A percentile compares a stretch with the other conserved stretches of the same genome.
These are phyloP conservation scores for Mimumesa dahlbomi DNA, from an alignment of 2,888 invertebrate genomes.

Conservation along the genomic window DNA sequence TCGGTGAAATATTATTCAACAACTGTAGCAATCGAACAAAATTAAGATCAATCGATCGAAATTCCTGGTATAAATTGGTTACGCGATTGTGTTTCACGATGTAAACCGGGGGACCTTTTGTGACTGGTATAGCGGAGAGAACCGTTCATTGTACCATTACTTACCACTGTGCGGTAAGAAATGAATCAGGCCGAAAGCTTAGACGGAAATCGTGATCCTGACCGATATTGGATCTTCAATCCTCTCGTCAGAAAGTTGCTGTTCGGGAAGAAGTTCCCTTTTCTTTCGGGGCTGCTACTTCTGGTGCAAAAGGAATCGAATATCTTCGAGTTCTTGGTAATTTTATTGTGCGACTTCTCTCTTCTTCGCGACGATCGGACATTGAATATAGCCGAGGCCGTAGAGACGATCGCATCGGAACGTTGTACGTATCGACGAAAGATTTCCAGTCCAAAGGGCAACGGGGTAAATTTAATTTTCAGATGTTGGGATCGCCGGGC, in stretches of 20 bases:
- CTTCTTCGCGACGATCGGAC: constrained; percentile 13
- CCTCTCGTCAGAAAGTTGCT: constrained; percentile 4
- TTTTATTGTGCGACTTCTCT: constrained; percentile 43
- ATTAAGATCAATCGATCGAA: no score
- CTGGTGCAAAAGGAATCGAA: constrained; percentile 28
- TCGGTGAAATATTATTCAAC: no score
- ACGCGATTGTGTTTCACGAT: no score
- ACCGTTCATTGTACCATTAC: no score
- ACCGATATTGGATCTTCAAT: constrained; percentile 1
- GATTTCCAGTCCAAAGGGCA: constrained; percentile 36
- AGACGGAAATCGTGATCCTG: neutral
- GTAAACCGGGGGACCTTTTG: no score
- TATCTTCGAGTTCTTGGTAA: constrained; percentile 43
- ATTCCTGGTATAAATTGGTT: no score
- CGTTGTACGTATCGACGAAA: constrained; percentile 20
- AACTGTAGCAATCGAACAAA: no score
- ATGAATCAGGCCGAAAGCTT: neutral
- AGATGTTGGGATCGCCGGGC: constrained; percentile 19
- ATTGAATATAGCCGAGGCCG: constrained; percentile 20
- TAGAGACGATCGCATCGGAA: constrained; percentile 6
- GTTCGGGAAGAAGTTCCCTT: constrained; percentile 9
- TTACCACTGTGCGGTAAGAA: neutral
- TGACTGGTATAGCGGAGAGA: no score
- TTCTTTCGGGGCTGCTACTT: constrained; percentile 11
- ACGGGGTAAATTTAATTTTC: constrained; percentile 50